These are phyloP conservation scores for Petroica traversi DNA, from an alignment of 2,113 vertebrate species.

Conservation along the genomic window DNA sequence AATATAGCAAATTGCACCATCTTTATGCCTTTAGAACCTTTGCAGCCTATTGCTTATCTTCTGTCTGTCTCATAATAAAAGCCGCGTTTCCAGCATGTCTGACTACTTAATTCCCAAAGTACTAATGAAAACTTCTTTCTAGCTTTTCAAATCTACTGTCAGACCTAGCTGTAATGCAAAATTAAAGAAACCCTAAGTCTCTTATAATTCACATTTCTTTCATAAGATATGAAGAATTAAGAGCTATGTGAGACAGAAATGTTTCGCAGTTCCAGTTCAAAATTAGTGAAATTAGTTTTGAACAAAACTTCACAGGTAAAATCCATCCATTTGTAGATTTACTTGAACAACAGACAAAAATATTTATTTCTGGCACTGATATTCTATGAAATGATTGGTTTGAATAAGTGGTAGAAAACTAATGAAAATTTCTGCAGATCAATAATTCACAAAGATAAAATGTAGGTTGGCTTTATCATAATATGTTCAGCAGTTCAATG, in stretches of 20 bases:
- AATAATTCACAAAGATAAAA: neutral
- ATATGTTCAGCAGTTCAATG: neutral
- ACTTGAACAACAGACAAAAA: neutral
- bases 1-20: neutral
- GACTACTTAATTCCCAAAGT: neutral
- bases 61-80: neutral
- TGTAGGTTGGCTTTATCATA: neutral
- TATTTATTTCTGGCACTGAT: neutral
- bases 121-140: neutral
- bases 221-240: neutral
- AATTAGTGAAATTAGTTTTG: neutral
- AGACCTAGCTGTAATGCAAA: neutral
- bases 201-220: neutral
- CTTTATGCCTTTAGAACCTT: neutral
- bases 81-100: neutral
- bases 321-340: neutral
- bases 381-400: neutral
- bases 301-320: neutral
- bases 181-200: neutral
- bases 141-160: neutral
- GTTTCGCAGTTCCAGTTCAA: neutral
- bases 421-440: neutral
- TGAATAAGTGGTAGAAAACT: neutral
- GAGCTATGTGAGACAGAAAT: fast-evolving
- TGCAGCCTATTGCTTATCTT: neutral